A percentile compares a stretch with the other conserved stretches of the same genome.
Evolutionary conservation across 2,888 invertebrate species (phyloP).

Genomic region (Graphium colonna): DNA sequence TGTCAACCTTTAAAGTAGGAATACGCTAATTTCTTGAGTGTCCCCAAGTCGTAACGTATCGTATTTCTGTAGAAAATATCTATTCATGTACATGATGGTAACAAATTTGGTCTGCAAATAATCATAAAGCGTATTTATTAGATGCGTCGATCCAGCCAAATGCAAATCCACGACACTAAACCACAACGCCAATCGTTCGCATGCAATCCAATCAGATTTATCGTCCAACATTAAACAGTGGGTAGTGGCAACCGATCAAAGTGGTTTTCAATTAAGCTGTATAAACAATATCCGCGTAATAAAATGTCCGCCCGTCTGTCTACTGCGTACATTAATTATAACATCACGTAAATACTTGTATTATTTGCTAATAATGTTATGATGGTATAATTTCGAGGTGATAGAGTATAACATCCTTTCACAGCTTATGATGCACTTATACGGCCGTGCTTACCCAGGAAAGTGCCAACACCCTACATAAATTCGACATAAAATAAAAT

Average conservation of each 20-base stretch:
- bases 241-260: conserved; percentile 22
- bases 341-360: neutral
- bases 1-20: too few species aligned
- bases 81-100: too few species aligned
- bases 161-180: conserved; percentile 12
- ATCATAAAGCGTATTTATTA: neutral
- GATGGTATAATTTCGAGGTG: too few species aligned
- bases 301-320: conserved; percentile 11
- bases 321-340: conserved; percentile 6
- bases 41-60: too few species aligned
- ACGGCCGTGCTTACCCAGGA: too few species aligned
- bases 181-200: neutral
- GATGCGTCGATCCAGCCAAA: neutral
- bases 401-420: too few species aligned
- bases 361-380: neutral
- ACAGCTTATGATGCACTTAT: too few species aligned
- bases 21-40: too few species aligned
- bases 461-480: too few species aligned
- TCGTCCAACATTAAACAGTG: conserved; percentile 14
- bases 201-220: conserved; percentile 15
- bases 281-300: conserved; percentile 21
- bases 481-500: too few species aligned
- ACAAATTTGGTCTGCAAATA: neutral
- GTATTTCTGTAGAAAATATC: too few species aligned
- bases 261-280: conserved; percentile 19